Evolutionary conservation across 92 coral and sea anemone genomes (phyloP).

Genomic region (Parazoanthus swiftii): DNA sequence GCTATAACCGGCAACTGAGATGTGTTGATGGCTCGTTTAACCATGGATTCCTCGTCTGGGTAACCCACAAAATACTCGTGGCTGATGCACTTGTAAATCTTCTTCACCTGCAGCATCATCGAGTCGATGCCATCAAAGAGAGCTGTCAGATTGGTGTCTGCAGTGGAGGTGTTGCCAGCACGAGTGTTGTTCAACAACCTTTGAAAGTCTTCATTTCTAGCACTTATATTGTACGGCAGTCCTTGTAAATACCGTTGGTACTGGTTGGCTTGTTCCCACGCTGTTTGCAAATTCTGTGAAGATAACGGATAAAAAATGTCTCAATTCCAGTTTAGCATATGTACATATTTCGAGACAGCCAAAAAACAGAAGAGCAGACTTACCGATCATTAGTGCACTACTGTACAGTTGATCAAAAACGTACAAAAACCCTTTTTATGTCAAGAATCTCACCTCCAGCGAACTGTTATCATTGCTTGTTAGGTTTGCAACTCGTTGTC

Average conservation of each 20-base stretch:
- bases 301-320: not conserved
- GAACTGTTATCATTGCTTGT: conserved; percentile 9
- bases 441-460: not conserved
- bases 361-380: not conserved
- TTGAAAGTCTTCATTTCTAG: not conserved
- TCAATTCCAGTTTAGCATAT: no score
- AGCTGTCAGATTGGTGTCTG: conserved; percentile 43
- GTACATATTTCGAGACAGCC: not conserved
- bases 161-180: not conserved
- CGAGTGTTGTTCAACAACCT: not conserved
- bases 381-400: not conserved
- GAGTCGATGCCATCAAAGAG: conserved; percentile 55
- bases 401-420: not conserved
- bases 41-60: conserved; percentile 68
- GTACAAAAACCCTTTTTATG: no score
- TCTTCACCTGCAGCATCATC: conserved; percentile 44
- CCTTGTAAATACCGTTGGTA: not conserved
- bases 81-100: conserved; percentile 48
- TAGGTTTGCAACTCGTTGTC: conserved; percentile 24
- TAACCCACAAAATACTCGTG: conserved; percentile 76
- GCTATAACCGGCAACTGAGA: conserved; percentile 68
- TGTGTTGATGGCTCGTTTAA: conserved; percentile 68
- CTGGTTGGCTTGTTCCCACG: not conserved
- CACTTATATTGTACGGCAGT: not conserved
- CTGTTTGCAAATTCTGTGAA: conserved; percentile 8